These are phyloP conservation scores for Lycia hirtaria DNA, from an alignment of 2,888 invertebrate species.

Conservation along the genomic window DNA sequence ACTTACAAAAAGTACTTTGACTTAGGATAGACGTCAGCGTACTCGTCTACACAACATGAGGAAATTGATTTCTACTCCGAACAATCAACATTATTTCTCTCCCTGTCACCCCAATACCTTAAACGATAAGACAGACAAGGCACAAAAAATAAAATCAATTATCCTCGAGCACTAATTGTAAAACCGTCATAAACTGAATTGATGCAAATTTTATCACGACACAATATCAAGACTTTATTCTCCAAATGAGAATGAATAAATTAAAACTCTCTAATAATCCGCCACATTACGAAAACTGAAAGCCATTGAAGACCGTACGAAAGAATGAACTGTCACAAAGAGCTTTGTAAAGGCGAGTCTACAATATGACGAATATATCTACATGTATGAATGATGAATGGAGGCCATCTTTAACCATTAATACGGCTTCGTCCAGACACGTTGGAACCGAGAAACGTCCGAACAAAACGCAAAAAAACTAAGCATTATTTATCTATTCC, in stretches of 20 bases:
- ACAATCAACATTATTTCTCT: too few relatives aligned
- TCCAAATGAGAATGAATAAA: slow-evolving; percentile 9
- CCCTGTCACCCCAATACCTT: too few relatives aligned
- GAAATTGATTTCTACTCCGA: too few relatives aligned
- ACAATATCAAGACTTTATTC: slow-evolving; percentile 3
- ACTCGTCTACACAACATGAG: too few relatives aligned
- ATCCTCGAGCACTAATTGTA: neutral
- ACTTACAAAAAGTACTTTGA: too few relatives aligned
- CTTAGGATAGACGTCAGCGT: too few relatives aligned
- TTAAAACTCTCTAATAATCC: slow-evolving; percentile 30
- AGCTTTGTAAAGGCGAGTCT: slow-evolving; percentile 37
- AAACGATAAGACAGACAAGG: too few relatives aligned
- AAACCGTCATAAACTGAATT: neutral
- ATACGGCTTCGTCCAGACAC: slow-evolving; percentile 70
- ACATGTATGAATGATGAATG: slow-evolving; percentile 52
- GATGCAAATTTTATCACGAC: neutral
- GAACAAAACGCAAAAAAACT: slow-evolving; percentile 57
- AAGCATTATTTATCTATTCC: slow-evolving; percentile 77
- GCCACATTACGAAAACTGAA: slow-evolving; percentile 16
- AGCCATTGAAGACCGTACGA: slow-evolving; percentile 17
- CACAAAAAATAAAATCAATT: too few relatives aligned
- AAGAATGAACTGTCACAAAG: slow-evolving; percentile 42
- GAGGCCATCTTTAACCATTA: slow-evolving; percentile 57
- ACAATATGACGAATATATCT: slow-evolving; percentile 52
- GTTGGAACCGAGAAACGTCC: slow-evolving; percentile 65